Percentiles rank a stretch among this genome's conserved stretches.
These are phyloP conservation scores for Acropora tenuis DNA, from an alignment of 64 coral and sea anemone species.

Conservation along the genomic window DNA sequence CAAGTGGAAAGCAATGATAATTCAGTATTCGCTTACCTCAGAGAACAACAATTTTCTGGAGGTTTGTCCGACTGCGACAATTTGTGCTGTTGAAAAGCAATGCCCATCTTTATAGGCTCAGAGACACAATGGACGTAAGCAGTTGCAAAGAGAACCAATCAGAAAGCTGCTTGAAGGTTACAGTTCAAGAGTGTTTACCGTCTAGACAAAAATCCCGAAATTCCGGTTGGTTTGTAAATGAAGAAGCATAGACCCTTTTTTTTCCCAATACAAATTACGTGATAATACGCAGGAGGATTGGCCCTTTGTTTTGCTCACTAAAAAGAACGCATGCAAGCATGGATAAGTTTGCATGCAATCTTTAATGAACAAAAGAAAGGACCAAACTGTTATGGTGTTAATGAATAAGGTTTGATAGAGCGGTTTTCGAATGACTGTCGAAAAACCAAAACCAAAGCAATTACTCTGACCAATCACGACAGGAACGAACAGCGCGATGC, in stretches of 20 bases:
- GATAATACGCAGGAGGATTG: no score
- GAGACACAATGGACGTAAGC: neutral
- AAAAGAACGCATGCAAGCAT: no score
- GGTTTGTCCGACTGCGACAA: slow-evolving; percentile 15
- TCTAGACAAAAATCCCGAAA: neutral
- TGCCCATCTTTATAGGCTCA: neutral
- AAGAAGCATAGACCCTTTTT: no score
- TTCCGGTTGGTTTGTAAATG: no score
- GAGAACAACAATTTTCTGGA: neutral
- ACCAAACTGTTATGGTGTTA: neutral
- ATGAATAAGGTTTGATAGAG: no score
- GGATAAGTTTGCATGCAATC: neutral
- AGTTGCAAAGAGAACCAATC: neutral
- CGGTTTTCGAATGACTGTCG: no score
- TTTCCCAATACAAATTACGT: no score
- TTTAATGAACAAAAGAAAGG: neutral
- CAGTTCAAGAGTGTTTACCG: neutral
- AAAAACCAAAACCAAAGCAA: no score
- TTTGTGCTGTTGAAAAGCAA: neutral
- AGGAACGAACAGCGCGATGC: no score
- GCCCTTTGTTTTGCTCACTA: no score
- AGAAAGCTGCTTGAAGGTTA: slow-evolving; percentile 1
- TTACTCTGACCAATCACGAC: no score
- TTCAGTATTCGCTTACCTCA: neutral
- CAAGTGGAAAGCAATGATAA: neutral